These are phyloP conservation scores for Epicauta chinensis DNA, from an alignment of 1,140 invertebrate species.

Conservation along the genomic window DNA sequence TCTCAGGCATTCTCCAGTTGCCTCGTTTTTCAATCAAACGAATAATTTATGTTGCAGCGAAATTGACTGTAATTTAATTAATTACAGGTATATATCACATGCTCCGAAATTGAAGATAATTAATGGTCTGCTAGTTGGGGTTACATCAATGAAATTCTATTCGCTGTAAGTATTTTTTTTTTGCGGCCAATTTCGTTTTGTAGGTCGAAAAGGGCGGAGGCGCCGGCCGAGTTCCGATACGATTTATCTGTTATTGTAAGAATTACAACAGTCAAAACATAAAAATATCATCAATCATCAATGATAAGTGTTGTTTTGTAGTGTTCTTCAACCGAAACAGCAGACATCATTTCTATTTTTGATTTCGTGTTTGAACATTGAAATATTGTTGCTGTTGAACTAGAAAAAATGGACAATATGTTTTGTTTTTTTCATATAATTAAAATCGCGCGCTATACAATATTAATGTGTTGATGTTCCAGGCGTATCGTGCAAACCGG, in stretches of 20 bases:
- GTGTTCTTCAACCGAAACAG: too few relatives aligned
- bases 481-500: constrained; percentile 53
- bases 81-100: constrained; percentile 48
- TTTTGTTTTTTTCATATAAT: not conserved
- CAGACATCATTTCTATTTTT: too few relatives aligned
- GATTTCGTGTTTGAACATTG: too few relatives aligned
- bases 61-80: constrained; percentile 7
- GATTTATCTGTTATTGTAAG: too few relatives aligned
- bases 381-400: too few relatives aligned
- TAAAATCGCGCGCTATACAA: not conserved
- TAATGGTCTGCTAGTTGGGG: constrained; percentile 39
- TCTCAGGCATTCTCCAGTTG: not conserved
- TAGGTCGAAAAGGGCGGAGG: constrained; percentile 7
- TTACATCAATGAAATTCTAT: constrained; percentile 43
- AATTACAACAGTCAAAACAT: too few relatives aligned
- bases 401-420: too few relatives aligned
- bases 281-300: too few relatives aligned
- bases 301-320: too few relatives aligned
- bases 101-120: constrained; percentile 46
- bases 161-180: constrained; percentile 46
- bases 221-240: constrained; percentile 1
- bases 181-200: too few relatives aligned
- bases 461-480: constrained; percentile 27
- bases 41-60: not conserved
- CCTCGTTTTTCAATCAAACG: not conserved